Evolutionary conservation across 2,113 vertebrate genomes (phyloP), one percentile per base, ranked within the genome.

Genomic region (Pseudopodoces humilis): DNA sequence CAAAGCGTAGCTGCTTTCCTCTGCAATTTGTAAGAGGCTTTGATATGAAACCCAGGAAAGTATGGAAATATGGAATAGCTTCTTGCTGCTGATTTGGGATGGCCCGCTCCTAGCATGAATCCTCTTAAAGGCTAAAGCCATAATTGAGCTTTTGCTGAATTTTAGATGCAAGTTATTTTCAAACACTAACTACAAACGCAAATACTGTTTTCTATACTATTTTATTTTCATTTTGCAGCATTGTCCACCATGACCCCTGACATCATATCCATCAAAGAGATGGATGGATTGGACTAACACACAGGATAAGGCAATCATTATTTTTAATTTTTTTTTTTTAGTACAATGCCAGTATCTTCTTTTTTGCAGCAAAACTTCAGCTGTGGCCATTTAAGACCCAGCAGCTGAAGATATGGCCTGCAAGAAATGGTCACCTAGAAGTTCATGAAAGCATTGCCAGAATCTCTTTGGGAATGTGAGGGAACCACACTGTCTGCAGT

Each of bases 381-480:
- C 83, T 3, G 4, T 28, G n/a, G 28, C 9, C n/a, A 85, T 79
- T 39, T 76, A 90, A 89, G 87, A 63, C 13, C 50, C 65, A 91
- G 62, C 30, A 90, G 72, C 63, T 76, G 70, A 83, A 65, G 55
- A 92, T 52, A 11, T 13, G 27, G 35, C 52, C 11, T 2, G 2
- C 63, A 88, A 77, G 55, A 92, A 94, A 90, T 16, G 30, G n/a
- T 62, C 56, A 81, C 86, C 27, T 62, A n/a, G 49, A 97, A 75
- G 11, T 30, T 53, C 22, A 92, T 1, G 4, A 47, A 2, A 90
- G 59, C 37, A 53, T 68, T 31, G 7, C 13, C 30, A 83, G 67
- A 43, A 49, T 5, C 5, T 2, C 30, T 82, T 62, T 4, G 4
- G 70, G 28, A 68, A 18, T 25, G 28, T 11, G 19, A 7, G 13